Evolutionary conservation across 2,888 invertebrate genomes (phyloP).

Genomic region (Urechis unicinctus): DNA sequence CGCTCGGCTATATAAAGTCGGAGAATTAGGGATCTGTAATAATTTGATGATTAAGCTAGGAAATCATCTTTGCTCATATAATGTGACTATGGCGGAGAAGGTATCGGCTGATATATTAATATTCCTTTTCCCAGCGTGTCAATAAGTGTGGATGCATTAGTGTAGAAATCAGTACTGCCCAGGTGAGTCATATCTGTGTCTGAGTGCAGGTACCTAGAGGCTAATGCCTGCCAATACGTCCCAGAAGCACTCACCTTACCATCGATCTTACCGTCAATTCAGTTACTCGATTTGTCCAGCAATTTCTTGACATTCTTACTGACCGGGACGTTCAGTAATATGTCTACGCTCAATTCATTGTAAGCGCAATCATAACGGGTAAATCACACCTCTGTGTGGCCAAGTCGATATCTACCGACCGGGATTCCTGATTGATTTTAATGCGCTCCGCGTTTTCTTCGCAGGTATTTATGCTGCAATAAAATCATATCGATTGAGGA

Average conservation of each 20-base stretch:
- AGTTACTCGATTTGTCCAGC: not conserved
- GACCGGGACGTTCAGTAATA: slow-evolving; percentile 3
- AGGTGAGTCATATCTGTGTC: too few relatives aligned
- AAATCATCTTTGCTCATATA: too few relatives aligned
- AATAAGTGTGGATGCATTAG: too few relatives aligned
- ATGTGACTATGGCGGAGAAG: too few relatives aligned
- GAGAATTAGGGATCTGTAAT: too few relatives aligned
- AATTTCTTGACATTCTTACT: slow-evolving; percentile 12
- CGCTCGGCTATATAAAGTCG: not conserved
- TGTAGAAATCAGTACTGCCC: too few relatives aligned
- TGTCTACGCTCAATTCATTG: not conserved
- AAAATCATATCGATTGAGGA: not conserved
- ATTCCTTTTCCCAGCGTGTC: too few relatives aligned
- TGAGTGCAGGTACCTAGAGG: slow-evolving; percentile 5
- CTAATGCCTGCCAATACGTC: slow-evolving; percentile 9
- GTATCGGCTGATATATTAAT: too few relatives aligned
- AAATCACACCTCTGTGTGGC: too few relatives aligned
- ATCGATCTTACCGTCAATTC: slow-evolving; percentile 4
- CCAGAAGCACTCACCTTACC: slow-evolving; percentile 5
- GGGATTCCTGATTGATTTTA: too few relatives aligned
- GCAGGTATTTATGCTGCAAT: not conserved
- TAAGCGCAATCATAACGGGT: not conserved
- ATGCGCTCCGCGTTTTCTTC: not conserved
- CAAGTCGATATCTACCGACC: too few relatives aligned
- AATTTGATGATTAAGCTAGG: too few relatives aligned